Evolutionary conservation across 2,888 invertebrate genomes (phyloP), one percentile per base, ranked within the genome.

Genomic region (Rhagophthalmus giganteus): DNA sequence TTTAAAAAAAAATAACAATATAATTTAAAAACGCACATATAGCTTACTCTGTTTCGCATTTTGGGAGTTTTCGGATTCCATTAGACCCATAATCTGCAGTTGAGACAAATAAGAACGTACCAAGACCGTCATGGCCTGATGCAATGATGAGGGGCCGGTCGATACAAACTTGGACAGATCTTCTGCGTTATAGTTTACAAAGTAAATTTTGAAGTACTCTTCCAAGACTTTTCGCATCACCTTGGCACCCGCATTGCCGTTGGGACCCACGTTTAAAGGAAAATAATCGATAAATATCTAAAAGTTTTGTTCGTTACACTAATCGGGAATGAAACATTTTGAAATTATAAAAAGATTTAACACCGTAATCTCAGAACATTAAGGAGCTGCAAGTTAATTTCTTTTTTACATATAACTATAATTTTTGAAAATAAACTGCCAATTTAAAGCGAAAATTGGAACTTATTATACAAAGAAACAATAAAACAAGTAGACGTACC

Each of bases 281-380:
- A 86, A 73, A 66, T 83, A 85, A 52, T 84, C 84, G 46, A 85
- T 67, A 62, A 85, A 85, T 7, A 84, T 76, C 74, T 84, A 76
- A 13, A 39, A n/a, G n/a, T n/a, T n/a, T n/a, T n/a, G n/a, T n/a
- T n/a, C n/a, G n/a, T n/a, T n/a, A n/a, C n/a, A n/a, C n/a, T n/a
- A n/a, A n/a, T n/a, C n/a, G n/a, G n/a, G n/a, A n/a, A n/a, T n/a
- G n/a, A n/a, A n/a, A n/a, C n/a, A n/a, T n/a, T n/a, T n/a, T n/a
- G n/a, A n/a, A n/a, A n/a, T n/a, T n/a, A n/a, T n/a, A n/a, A n/a
- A n/a, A n/a, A n/a, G n/a, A n/a, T n/a, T n/a, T n/a, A n/a, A n/a
- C n/a, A n/a, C n/a, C n/a, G n/a, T n/a, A n/a, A n/a, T n/a, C n/a
- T n/a, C n/a, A n/a, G n/a, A n/a, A n/a, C n/a, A n/a, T n/a, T n/a